Evolutionary conservation across 2,113 vertebrate species (phyloP).

Genomic region (Plestiodon gilberti): DNA sequence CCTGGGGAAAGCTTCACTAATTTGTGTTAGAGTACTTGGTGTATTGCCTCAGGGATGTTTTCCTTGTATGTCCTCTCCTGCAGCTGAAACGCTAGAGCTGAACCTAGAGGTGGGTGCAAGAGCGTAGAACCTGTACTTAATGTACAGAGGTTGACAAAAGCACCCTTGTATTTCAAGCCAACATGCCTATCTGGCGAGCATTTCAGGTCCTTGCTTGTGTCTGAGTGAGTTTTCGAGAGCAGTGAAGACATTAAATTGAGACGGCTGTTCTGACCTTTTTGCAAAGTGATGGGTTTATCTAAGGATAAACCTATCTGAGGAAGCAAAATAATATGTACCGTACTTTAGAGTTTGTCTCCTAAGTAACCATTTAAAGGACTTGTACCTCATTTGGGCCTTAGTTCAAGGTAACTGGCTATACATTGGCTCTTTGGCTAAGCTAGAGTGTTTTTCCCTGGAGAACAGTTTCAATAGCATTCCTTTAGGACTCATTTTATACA

Average conservation of each 20-base stretch:
- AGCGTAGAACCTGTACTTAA: not conserved
- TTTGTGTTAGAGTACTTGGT: slow-evolving; percentile 13
- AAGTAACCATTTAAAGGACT: not conserved
- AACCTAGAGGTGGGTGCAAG: not conserved
- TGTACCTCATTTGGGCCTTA: not conserved
- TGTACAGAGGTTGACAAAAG: not conserved
- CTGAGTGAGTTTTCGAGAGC: not conserved
- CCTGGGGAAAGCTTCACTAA: not conserved
- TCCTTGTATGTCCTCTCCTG: not conserved
- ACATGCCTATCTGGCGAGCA: not conserved
- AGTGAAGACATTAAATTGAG: not conserved
- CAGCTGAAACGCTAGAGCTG: not conserved
- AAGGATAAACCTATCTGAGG: not conserved
- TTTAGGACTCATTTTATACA: not conserved
- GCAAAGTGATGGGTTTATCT: not conserved
- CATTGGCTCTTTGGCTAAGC: not conserved
- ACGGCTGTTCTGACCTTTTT: not conserved
- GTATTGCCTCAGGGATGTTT: not conserved
- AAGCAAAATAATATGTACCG: not conserved
- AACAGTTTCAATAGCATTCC: not conserved
- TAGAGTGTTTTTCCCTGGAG: not conserved
- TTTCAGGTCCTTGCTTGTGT: not conserved
- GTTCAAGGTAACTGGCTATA: not conserved
- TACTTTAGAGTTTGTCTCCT: not conserved
- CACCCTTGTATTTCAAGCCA: not conserved